Conservation (phyloP, 2,113 vertebrate species). For the Apeltes quadracus region DNA sequence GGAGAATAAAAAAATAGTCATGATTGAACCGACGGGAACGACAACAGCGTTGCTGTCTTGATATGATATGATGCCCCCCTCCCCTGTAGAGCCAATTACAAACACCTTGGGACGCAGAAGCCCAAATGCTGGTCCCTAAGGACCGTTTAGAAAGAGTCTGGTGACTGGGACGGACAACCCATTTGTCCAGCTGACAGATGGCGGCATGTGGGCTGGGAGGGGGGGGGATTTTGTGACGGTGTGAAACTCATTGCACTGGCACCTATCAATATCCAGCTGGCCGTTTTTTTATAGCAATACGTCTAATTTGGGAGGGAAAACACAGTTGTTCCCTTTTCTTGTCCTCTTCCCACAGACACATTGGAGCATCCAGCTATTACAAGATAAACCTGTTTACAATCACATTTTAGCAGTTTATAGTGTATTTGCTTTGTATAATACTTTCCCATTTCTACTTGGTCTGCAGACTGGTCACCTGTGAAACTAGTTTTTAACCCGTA, state of each 20-base stretch:
- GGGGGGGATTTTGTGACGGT: conserved; percentile 78
- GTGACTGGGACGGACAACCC: conserved; percentile 48
- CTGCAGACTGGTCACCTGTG: conserved; percentile 80
- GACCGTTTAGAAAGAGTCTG: conserved; percentile 51
- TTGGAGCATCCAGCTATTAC: no score
- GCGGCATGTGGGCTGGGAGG: conserved; percentile 76
- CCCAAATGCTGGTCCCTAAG: conserved; percentile 11
- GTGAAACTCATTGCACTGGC: conserved; percentile 77
- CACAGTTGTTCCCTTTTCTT: conserved; percentile 58
- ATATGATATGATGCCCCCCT: neutral
- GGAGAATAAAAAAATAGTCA: conserved; percentile 29
- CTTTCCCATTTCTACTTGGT: conserved; percentile 75
- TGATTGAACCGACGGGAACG: conserved; percentile 61
- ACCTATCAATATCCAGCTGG: conserved; percentile 75
- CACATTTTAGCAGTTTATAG: no score
- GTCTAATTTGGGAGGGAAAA: conserved; percentile 61
- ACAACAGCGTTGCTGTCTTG: conserved; percentile 70
- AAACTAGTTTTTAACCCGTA: conserved; percentile 81
- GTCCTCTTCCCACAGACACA: conserved; percentile 2
- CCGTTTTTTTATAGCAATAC: conserved; percentile 64
- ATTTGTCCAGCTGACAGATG: conserved; percentile 80
- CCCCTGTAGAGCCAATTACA: conserved; percentile 55
- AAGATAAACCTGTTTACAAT: no score
- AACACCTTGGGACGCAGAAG: conserved; percentile 24
- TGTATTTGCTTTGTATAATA: no score